These are phyloP conservation scores for Drosophila repleta DNA, from an alignment of 1,140 invertebrate genomes.

Conservation along the genomic window DNA sequence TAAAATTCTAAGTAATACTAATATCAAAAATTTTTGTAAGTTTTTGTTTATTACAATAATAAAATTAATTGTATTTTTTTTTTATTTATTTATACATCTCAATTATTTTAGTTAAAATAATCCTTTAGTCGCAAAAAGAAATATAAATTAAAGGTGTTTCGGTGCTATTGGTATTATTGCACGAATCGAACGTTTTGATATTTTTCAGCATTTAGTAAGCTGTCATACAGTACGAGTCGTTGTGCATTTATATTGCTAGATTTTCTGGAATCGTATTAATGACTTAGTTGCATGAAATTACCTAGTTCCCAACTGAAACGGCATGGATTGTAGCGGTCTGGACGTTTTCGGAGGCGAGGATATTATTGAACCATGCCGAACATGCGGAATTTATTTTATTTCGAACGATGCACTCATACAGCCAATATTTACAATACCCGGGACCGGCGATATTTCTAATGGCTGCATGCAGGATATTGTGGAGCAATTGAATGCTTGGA, in stretches of 20 bases:
- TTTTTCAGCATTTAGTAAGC: background rate
- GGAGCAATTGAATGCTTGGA: conserved; percentile 64
- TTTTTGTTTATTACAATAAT: no score
- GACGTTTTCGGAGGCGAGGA: conserved; percentile 22
- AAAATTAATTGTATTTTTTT: no score
- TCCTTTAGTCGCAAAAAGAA: no score
- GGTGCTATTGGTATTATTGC: conserved; percentile 5
- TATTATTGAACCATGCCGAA: conserved; percentile 67
- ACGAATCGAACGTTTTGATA: background rate
- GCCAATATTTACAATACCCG: conserved; percentile 43
- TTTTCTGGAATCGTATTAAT: conserved; percentile 8
- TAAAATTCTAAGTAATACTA: no score
- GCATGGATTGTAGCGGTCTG: conserved; percentile 30
- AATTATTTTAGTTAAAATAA: no score
- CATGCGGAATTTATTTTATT: conserved; percentile 71
- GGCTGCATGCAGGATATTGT: conserved; percentile 60
- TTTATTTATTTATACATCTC: no score
- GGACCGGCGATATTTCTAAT: conserved; percentile 12
- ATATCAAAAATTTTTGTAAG: no score
- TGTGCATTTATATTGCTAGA: background rate
- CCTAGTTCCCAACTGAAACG: background rate
- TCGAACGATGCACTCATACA: conserved; percentile 37
- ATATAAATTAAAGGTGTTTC: no score
- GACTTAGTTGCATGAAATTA: conserved; percentile 7
- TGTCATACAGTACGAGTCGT: conserved; percentile 16